These are phyloP conservation scores for Bettongia penicillata DNA, from an alignment of 2,113 vertebrate genomes.

Conservation along the genomic window DNA sequence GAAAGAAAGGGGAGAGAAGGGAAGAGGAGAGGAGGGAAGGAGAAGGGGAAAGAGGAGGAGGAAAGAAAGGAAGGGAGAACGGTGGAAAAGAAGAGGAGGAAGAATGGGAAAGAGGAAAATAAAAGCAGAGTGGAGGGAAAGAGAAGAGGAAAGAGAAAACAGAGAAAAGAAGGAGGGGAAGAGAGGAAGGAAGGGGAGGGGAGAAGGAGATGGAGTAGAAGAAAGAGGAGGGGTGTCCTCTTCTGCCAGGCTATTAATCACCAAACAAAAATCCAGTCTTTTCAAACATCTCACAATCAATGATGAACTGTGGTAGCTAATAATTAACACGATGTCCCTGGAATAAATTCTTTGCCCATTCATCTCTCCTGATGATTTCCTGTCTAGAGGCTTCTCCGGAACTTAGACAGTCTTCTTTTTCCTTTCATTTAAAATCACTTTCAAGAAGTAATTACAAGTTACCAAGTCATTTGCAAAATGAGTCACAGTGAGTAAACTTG, in stretches of 20 bases:
- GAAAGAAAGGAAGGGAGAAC: too few relatives aligned
- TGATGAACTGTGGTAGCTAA: neutral
- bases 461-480: neutral
- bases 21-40: too few relatives aligned
- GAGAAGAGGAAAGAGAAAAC: too few relatives aligned
- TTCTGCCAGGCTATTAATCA: neutral
- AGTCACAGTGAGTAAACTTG: neutral
- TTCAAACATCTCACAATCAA: neutral
- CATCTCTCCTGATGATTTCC: conserved; percentile 1
- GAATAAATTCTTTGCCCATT: neutral
- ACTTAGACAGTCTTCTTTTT: neutral
- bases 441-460: neutral
- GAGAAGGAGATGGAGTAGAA: neutral
- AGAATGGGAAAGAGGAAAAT: too few relatives aligned
- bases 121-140: too few relatives aligned
- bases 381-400: neutral
- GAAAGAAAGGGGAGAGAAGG: too few relatives aligned
- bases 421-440: neutral
- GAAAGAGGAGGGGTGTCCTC: neutral
- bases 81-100: too few relatives aligned
- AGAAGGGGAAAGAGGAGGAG: too few relatives aligned
- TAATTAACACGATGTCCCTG: neutral
- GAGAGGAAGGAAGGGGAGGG: neutral
- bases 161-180: too few relatives aligned
- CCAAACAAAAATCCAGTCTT: neutral